Percentiles rank a stretch among this genome's conserved stretches.
These are phyloP conservation scores for Cyclargus thomasi DNA, from an alignment of 1,140 invertebrate species.

Conservation along the genomic window DNA sequence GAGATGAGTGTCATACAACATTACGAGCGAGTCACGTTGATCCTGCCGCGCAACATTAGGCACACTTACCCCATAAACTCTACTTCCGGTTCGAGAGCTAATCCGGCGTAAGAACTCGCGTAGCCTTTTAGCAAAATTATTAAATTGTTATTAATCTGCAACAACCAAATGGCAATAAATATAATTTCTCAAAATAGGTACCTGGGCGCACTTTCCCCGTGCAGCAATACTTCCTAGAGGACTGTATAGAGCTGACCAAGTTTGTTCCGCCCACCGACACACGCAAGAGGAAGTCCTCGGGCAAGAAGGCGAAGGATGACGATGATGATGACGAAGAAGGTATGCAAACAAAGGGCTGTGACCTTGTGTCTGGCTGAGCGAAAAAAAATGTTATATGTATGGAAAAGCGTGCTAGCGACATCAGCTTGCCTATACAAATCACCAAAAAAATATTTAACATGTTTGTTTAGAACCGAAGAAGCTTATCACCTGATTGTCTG, in stretches of 20 bases:
- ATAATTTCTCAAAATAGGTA: conserved; percentile 74
- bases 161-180: no score
- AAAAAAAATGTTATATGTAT: no score
- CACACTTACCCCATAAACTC: conserved; percentile 90
- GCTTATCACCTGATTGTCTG: no score
- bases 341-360: no score
- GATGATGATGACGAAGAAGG: conserved; percentile 80
- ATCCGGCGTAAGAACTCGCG: no score
- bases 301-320: conserved; percentile 69
- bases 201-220: conserved; percentile 88
- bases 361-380: no score
- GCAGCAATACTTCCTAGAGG: conserved; percentile 92
- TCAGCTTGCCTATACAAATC: no score
- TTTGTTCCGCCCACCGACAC: conserved; percentile 85
- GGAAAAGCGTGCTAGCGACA: no score
- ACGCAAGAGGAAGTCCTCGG: conserved; percentile 79
- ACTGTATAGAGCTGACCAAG: conserved; percentile 78
- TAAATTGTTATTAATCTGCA: no score
- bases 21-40: conserved; percentile 97
- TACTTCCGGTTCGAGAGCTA: no score
- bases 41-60: conserved; percentile 94
- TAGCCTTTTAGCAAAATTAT: neutral
- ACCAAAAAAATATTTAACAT: no score
- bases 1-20: conserved; percentile 37
- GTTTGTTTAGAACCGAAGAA: no score